Base-by-base conservation (phyloP, 2,888 invertebrate genomes). In the Drosophila infuscata region DNA sequence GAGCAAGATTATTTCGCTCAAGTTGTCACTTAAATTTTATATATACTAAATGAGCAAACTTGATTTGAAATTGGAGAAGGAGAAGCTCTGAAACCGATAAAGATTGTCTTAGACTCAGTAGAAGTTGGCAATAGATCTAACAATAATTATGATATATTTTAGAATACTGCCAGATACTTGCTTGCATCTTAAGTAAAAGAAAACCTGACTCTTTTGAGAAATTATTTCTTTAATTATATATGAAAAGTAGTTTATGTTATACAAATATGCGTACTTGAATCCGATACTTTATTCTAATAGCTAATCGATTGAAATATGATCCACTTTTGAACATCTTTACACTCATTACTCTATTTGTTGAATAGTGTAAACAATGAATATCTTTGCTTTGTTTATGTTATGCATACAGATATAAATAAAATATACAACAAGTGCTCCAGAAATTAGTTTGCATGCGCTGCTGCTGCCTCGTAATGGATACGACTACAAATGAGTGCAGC, bases 391-490 rank as follows among this genome's bases (percentile, higher is more conserved):
- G 29, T 49, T 29, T 29, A 8, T 49, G 17, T 25, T 33, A 36
- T 33, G 32, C n/a, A 52, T 7, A 20, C n/a, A 49, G 33, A 49
- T 57, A 79, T 70, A 81, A 81, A 83, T 87, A 70, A 70, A 76
- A 64, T 60, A 58, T 65, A 63, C 59, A 49, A 59, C 58, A 70
- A 72, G 89, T 73, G 80, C 70, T 57, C 62, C 73, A 73, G 81
- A 88, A 85, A 85, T 90, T 88, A 82, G 90, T 90, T 88, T 85
- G 80, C 86, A 90, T 84, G 83, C 85, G 63, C 58, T 72, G 80
- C 30, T 70, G 59, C 54, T 76, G 76, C 32, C 58, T 48, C 65
- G 89, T 76, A 86, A 88, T 89, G 87, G 83, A 86, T 90, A 70
- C 71, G 76, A 88, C 74, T 72, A 83, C 81, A 81, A 84, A 80